A percentile compares a stretch with the other conserved stretches of the same genome.
Evolutionary conservation across 2,888 invertebrate species (phyloP).

Genomic region (Aplocera efformata): DNA sequence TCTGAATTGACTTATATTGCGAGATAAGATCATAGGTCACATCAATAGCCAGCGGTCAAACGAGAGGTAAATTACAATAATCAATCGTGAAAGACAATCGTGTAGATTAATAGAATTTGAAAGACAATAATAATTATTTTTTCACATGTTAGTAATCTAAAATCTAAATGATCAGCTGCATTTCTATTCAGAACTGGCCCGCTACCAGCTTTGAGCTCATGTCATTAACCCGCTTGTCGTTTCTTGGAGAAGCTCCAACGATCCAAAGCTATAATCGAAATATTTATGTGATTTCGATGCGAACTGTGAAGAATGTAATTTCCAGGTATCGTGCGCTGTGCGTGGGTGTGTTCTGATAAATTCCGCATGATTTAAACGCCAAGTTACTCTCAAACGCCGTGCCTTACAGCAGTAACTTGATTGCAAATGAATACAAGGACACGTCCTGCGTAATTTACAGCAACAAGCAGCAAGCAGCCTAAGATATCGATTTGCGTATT

Average conservation of each 20-base stretch:
- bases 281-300: conserved; percentile 35
- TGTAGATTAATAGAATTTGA: no score
- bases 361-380: no score
- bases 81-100: no score
- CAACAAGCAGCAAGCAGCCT: no score
- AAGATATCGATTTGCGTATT: background rate
- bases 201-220: conserved; percentile 31
- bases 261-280: conserved; percentile 30
- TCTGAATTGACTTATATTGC: no score
- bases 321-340: conserved; percentile 4
- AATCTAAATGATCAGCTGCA: conserved; percentile 25
- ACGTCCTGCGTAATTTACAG: background rate
- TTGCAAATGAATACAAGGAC: conserved; percentile 9
- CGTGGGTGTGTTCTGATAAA: background rate
- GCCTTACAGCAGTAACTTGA: conserved; percentile 9
- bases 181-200: conserved; percentile 24
- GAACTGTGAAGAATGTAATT: conserved; percentile 5
- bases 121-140: conserved; percentile 2
- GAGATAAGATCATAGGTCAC: no score
- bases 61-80: no score
- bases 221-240: conserved; percentile 36
- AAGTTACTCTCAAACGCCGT: no score
- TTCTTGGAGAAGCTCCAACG: conserved; percentile 36
- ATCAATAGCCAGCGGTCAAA: no score
- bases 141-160: conserved; percentile 23